These are phyloP conservation scores for Myoxocephalus aenaeus DNA, from an alignment of 2,797 vertebrate genomes.

Conservation along the genomic window DNA sequence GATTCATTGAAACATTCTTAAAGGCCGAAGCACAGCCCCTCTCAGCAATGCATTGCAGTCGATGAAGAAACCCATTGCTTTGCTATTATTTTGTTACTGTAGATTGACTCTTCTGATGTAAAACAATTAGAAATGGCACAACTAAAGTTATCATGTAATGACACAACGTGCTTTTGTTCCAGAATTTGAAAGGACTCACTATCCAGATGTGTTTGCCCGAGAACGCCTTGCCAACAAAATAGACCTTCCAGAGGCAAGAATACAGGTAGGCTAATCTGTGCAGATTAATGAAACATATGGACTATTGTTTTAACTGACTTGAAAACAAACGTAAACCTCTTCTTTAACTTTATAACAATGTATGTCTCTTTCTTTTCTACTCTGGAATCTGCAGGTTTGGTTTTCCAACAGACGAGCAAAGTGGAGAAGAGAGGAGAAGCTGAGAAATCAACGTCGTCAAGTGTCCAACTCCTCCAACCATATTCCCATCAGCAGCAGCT, in stretches of 20 bases:
- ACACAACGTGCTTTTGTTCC: conserved; percentile 36
- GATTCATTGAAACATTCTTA: no score
- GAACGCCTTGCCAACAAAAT: conserved; percentile 99
- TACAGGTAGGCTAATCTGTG: conserved; percentile 88
- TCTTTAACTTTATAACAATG: not conserved
- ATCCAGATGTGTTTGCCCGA: conserved; percentile 98
- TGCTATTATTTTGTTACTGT: not conserved
- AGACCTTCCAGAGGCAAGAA: conserved; percentile 98
- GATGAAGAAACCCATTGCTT: not conserved
- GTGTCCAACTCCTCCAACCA: conserved; percentile 94
- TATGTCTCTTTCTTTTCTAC: not conserved
- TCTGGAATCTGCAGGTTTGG: conserved; percentile 89
- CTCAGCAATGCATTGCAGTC: not conserved
- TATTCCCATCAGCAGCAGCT: conserved; percentile 98
- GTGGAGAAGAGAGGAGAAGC: conserved; percentile 98
- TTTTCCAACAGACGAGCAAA: conserved; percentile 99
- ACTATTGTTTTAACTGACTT: not conserved
- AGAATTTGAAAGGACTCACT: conserved; percentile 99
- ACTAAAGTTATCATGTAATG: conserved; percentile 4
- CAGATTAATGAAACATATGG: not conserved
- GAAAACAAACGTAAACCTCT: not conserved
- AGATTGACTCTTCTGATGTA: not conserved
- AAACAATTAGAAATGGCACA: not conserved
- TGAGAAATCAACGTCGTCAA: conserved; percentile 96
- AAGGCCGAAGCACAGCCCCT: not conserved